Conservation (phyloP, 1,140 invertebrate genomes). For the Zaprionus lachaisei region DNA sequence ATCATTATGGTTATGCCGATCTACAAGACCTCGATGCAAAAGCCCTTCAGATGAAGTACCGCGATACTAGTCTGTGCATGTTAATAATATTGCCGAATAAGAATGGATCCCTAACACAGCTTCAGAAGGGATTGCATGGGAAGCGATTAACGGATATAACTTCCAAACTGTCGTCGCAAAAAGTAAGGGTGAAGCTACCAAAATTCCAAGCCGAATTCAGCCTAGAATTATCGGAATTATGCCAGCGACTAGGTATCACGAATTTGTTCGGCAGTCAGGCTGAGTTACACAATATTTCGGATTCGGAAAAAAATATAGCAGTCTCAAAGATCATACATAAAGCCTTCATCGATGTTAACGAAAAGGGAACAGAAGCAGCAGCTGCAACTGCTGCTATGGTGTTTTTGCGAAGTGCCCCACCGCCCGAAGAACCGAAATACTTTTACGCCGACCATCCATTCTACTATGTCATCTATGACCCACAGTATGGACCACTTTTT, state of each 20-base stretch:
- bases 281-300: slow-evolving; percentile 87
- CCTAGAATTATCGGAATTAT: slow-evolving; percentile 86
- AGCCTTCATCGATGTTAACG: slow-evolving; percentile 87
- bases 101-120: slow-evolving; percentile 83
- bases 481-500: slow-evolving; percentile 46
- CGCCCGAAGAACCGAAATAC: neutral
- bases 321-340: slow-evolving; percentile 87
- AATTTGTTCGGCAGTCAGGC: slow-evolving; percentile 86
- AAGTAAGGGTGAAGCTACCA: slow-evolving; percentile 87
- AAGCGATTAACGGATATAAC: slow-evolving; percentile 76
- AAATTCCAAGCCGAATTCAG: slow-evolving; percentile 89
- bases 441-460: slow-evolving; percentile 62
- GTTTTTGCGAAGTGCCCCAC: neutral
- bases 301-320: slow-evolving; percentile 63
- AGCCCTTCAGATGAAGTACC: slow-evolving; percentile 84
- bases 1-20: slow-evolving; percentile 73
- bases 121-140: slow-evolving; percentile 85
- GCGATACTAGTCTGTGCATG: slow-evolving; percentile 86
- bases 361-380: slow-evolving; percentile 87
- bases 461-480: slow-evolving; percentile 52
- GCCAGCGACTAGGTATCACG: slow-evolving; percentile 86
- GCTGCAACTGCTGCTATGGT: slow-evolving; percentile 75
- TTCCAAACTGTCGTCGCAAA: slow-evolving; percentile 28
- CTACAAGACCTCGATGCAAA: slow-evolving; percentile 76
- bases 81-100: slow-evolving; percentile 87